Conservation (phyloP, 2,888 invertebrate genomes). For the Liposcelis brunnea region DNA sequence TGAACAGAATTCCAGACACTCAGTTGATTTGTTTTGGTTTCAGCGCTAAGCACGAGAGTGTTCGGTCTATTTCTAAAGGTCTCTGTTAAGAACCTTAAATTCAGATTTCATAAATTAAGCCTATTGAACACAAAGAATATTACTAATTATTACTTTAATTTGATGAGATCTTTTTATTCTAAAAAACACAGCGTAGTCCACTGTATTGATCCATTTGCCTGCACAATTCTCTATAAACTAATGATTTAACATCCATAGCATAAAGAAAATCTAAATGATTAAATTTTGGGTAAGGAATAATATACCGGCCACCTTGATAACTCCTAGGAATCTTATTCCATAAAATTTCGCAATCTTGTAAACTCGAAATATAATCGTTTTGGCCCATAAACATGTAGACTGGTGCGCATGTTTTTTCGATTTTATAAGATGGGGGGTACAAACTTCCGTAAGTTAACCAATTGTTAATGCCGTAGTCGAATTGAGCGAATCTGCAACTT, state of each 20-base stretch:
- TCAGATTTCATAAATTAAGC: too few relatives aligned
- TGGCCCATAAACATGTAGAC: slow-evolving; percentile 46
- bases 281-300: slow-evolving; percentile 41
- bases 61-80: too few relatives aligned
- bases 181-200: too few relatives aligned
- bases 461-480: slow-evolving; percentile 35
- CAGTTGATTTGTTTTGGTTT: too few relatives aligned
- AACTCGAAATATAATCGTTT: slow-evolving; percentile 43
- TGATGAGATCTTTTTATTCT: too few relatives aligned
- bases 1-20: too few relatives aligned
- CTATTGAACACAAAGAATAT: too few relatives aligned
- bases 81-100: too few relatives aligned
- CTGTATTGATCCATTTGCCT: too few relatives aligned
- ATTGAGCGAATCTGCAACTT: slow-evolving; percentile 31
- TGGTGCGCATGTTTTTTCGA: slow-evolving; percentile 37
- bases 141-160: too few relatives aligned
- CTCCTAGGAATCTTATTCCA: background rate
- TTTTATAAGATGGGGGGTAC: slow-evolving; percentile 39
- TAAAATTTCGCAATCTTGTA: slow-evolving; percentile 10
- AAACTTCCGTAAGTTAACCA: slow-evolving; percentile 32
- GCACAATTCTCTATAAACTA: slow-evolving; percentile 35
- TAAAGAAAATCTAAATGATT: slow-evolving; percentile 55
- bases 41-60: too few relatives aligned
- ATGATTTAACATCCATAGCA: slow-evolving; percentile 39
- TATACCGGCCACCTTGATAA: background rate